Base-by-base conservation (phyloP, 2,797 vertebrate genomes). In the Microctenopoma steveboyesi region DNA sequence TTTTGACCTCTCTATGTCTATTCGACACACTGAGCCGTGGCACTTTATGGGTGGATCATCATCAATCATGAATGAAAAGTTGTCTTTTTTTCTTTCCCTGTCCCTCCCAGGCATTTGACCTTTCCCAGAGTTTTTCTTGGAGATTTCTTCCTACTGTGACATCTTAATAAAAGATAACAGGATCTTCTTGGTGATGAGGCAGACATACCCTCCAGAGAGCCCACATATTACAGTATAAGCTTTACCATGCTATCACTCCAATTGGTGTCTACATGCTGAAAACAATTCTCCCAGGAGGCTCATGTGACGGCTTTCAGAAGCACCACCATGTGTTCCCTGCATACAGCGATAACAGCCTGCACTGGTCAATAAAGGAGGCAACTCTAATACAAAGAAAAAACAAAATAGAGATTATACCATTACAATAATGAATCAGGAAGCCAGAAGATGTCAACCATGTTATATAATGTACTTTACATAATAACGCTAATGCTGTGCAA, bases 51-150 rank as follows among this genome's bases (percentile, higher is more conserved):
- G 73, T n/a, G 18, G 60, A 84, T 88, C 73, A 65, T 88, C 90
- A 91, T 91, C 87, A 88, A 91, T 91, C 88, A 92, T 85, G 78
- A 74, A 88, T 84, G 82, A 82, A 84, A 76, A 72, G 70, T 64
- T 7, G 2, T 66, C 59, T 76, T 43, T 46, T 46, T 48, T 42
- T n/a, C 5, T 16, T 16, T 4, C 16, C 15, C 51, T 28, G 52
- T 79, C 70, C 84, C 78, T 85, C 74, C 45, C 54, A 64, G 82
- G 72, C 74, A 58, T 79, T 86, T 91, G 90, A 92, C 91, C 89
- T 92, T 91, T 91, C 73, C 48, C 66, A 68, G 75, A 83, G 55
- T 81, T 81, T 79, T 83, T 81, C 83, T 76, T 37, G 5, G 33
- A 61, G 65, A 81, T 85, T 84, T 81, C 73, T 76, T 82, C 85